phyloP scores from a whole-genome alignment of 2,797 vertebrate genomes.

The Centropyge bicolor region DNA sequence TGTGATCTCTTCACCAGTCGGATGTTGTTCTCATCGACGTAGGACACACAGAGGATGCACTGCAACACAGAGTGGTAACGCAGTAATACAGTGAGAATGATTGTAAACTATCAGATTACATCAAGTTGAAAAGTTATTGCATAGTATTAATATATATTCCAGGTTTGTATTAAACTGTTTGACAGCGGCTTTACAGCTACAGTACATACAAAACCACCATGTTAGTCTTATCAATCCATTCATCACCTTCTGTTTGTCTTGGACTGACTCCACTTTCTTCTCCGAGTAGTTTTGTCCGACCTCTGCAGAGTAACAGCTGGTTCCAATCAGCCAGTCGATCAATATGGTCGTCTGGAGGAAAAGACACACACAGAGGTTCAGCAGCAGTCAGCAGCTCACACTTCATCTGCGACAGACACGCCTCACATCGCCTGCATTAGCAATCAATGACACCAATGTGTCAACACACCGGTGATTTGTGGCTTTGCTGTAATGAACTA shows the following conservation, averaged over 20 bases:
- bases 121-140: neutral
- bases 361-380: neutral
- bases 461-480: neutral
- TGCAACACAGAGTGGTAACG: slow-evolving; percentile 49
- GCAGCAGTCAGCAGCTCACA: neutral
- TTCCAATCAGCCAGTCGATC: slow-evolving; percentile 85
- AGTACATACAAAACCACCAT: neutral
- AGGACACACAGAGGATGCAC: slow-evolving; percentile 87
- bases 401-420: neutral
- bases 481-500: neutral
- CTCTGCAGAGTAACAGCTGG: slow-evolving; percentile 76
- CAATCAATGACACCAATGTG: neutral
- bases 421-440: neutral
- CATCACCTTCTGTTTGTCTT: slow-evolving; percentile 81
- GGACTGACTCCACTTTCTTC: slow-evolving; percentile 85
- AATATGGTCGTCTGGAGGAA: slow-evolving; percentile 80
- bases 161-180: too few relatives aligned
- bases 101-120: neutral
- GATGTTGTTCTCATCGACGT: slow-evolving; percentile 85
- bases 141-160: too few relatives aligned
- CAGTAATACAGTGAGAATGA: neutral
- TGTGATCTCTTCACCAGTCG: slow-evolving; percentile 80
- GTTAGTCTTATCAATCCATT: neutral
- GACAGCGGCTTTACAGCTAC: neutral
- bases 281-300: slow-evolving; percentile 84